These are phyloP conservation scores for Anthrax anthrax DNA, from an alignment of 2,888 invertebrate species.

Conservation along the genomic window DNA sequence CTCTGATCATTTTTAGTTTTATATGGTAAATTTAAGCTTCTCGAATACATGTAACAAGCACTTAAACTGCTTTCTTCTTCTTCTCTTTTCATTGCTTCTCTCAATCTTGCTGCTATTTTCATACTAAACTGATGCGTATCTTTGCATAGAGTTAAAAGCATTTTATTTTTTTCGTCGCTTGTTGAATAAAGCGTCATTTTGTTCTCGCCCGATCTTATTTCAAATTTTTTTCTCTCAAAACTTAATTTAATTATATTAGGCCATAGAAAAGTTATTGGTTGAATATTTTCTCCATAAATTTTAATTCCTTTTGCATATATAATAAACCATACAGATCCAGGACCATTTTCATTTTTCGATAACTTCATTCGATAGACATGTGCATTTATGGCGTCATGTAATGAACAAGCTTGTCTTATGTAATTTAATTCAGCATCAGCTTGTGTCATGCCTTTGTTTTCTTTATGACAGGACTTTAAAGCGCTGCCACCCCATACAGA, in stretches of 20 bases:
- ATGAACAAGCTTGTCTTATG: constrained; percentile 73
- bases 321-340: constrained; percentile 73
- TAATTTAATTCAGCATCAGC: constrained; percentile 75
- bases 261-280: constrained; percentile 79
- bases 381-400: constrained; percentile 77
- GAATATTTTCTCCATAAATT: constrained; percentile 58
- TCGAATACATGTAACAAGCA: constrained; percentile 60
- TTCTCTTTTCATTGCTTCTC: constrained; percentile 67
- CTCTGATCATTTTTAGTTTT: constrained; percentile 62
- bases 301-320: constrained; percentile 87
- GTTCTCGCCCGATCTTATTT: constrained; percentile 80
- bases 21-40: constrained; percentile 45
- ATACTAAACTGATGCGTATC: constrained; percentile 93
- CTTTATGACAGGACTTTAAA: constrained; percentile 64
- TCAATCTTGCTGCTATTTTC: constrained; percentile 74
- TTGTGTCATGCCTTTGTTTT: constrained; percentile 62
- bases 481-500: constrained; percentile 37
- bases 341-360: constrained; percentile 57
- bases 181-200: constrained; percentile 81
- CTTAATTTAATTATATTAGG: constrained; percentile 88
- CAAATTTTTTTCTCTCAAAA: constrained; percentile 95
- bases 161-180: constrained; percentile 87
- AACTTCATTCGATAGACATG: constrained; percentile 73
- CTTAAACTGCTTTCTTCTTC: constrained; percentile 58
- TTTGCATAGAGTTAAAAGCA: constrained; percentile 72